Base-by-base conservation (phyloP, 2,113 vertebrate species). In the Talpa occidentalis region DNA sequence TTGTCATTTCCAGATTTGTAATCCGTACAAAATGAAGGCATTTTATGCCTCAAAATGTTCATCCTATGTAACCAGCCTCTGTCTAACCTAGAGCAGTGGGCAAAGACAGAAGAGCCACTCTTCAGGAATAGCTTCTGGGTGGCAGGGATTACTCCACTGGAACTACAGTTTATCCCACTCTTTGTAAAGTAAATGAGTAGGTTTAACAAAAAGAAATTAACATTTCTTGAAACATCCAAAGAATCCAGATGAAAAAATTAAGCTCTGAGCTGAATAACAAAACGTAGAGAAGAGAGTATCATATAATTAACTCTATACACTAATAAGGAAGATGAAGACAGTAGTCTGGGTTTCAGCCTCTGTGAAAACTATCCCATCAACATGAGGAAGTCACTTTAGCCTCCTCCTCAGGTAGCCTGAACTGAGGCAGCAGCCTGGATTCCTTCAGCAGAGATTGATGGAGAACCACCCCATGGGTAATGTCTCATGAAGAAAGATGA, bases 221-320 rank as follows among this genome's bases (percentile, higher is more conserved):
- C 44, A 81, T 76, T 88, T 72, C 28, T 40, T 86, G 56, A 89
- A 70, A 74, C 59, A 86, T 70, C 52, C 49, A 35, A 22, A 79
- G 40, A 84, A 88, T 56, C 9, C 32, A 81, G 83, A 90, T 94
- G 28, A n/a, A 78, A 94, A 56, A 88, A 62, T 47, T 56, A 56
- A 22, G 54, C 16, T 91, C 10, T 40, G 42, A 93, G 62, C 6
- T 42, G 35, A 94, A 70, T 64, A 28, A 28, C 69, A 49, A 82
- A 92, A 69, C 66, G 35, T 5, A 87, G 7, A 21, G 44, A 22
- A 83, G 56, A 87, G 17, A 60, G 15, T 49, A 28, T 14, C 24
- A 21, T 17, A 42, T 70, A 35, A 62, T 52, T 78, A 88, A 73
- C 49, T 88, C 64, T 10, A 19, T 15, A 72, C 76, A 4, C 88